Evolutionary conservation across 35 echinoderm and acorn worm genomes (phyloP).

Genomic region (Antedon bifida): DNA sequence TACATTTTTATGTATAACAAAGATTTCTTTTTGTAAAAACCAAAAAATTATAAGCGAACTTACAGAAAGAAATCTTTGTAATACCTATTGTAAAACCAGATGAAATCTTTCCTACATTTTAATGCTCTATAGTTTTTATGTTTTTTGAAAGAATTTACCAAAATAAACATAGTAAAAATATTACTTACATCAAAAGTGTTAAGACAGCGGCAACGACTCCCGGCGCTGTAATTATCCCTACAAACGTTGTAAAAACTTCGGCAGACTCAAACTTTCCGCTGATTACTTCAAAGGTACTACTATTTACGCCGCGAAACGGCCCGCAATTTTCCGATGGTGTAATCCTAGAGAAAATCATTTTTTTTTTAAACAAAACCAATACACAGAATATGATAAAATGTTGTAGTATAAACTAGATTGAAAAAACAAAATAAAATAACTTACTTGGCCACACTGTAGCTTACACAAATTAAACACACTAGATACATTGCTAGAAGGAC

Average conservation of each 20-base stretch:
- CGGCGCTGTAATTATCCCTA: slow-evolving; percentile 30
- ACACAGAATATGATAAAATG: too few species aligned
- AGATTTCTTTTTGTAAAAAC: too few species aligned
- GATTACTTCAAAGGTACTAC: slow-evolving; percentile 16
- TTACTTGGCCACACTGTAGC: slow-evolving; percentile 17
- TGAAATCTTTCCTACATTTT: too few species aligned
- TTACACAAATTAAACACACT: slow-evolving; percentile 41
- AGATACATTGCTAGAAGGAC: slow-evolving; percentile 70
- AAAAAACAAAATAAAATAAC: not conserved
- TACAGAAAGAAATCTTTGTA: too few species aligned
- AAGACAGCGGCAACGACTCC: slow-evolving; percentile 28
- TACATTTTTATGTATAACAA: too few species aligned
- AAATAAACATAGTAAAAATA: too few species aligned
- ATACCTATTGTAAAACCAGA: too few species aligned
- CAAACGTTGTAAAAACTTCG: slow-evolving; percentile 4
- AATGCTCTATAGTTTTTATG: too few species aligned
- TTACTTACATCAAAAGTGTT: slow-evolving; percentile 33
- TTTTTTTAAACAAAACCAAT: too few species aligned
- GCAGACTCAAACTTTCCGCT: not conserved
- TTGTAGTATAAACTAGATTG: too few species aligned
- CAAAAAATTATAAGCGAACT: too few species aligned
- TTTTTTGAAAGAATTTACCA: too few species aligned
- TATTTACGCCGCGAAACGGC: slow-evolving; percentile 33
- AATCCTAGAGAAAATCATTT: slow-evolving; percentile 10
- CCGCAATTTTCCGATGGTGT: slow-evolving; percentile 46